Percentiles rank a stretch among this genome's conserved stretches.
These are phyloP conservation scores for Lycophotia porphyrea DNA, from an alignment of 2,888 invertebrate species.

Conservation along the genomic window DNA sequence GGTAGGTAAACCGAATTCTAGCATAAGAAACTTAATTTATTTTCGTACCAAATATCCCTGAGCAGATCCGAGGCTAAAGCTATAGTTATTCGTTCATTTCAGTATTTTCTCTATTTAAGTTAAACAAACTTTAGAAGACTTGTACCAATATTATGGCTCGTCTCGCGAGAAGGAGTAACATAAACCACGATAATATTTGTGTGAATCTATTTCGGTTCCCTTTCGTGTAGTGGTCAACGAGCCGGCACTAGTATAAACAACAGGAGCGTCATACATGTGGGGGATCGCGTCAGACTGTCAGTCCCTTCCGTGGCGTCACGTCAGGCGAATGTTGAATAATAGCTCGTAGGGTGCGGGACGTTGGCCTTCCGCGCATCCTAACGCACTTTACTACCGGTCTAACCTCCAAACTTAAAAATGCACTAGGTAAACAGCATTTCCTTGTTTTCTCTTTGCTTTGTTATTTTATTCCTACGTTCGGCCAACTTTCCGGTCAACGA, in stretches of 20 bases:
- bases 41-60: background rate
- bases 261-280: constrained; percentile 70
- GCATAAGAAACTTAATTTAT: background rate
- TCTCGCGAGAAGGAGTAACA: constrained; percentile 51
- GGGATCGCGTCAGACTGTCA: constrained; percentile 76
- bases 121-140: constrained; percentile 31
- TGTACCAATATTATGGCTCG: constrained; percentile 46
- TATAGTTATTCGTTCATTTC: background rate
- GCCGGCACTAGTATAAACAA: constrained; percentile 76
- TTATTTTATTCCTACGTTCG: constrained; percentile 26
- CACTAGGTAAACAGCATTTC: constrained; percentile 23
- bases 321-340: constrained; percentile 74
- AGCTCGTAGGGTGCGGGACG: constrained; percentile 82
- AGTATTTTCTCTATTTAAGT: constrained; percentile 12
- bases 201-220: constrained; percentile 73
- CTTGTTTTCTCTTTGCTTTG: constrained; percentile 19
- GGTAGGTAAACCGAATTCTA: background rate
- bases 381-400: constrained; percentile 52
- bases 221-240: constrained; percentile 76
- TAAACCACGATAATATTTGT: constrained; percentile 62
- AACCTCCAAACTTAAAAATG: constrained; percentile 38
- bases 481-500: constrained; percentile 66
- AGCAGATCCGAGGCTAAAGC: background rate
- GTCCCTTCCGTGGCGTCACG: constrained; percentile 78
- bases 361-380: constrained; percentile 81